Evolutionary conservation across 2,888 invertebrate genomes (phyloP).

Genomic region (Clostera curtula): DNA sequence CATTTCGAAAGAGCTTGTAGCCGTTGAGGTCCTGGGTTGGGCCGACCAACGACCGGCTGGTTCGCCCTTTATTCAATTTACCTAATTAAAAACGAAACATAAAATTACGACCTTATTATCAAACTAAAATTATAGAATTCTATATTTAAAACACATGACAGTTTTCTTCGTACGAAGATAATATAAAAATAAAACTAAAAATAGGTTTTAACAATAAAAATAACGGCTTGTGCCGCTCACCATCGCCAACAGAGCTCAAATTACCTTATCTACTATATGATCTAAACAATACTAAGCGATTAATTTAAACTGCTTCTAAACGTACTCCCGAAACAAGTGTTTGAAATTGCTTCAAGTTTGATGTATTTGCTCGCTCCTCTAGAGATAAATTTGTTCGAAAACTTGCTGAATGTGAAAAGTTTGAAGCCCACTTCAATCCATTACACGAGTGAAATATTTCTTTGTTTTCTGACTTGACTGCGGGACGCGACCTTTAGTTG

Average conservation of each 20-base stretch:
- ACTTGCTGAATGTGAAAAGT: conserved; percentile 73
- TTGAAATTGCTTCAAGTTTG: conserved; percentile 69
- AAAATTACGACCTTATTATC: too few relatives aligned
- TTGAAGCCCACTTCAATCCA: conserved; percentile 73
- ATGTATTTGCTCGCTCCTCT: conserved; percentile 66
- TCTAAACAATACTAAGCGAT: conserved; percentile 21
- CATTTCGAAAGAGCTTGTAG: too few relatives aligned
- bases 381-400: conserved; percentile 72
- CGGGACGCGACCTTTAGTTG: conserved; percentile 48
- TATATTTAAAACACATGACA: too few relatives aligned
- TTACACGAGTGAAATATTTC: conserved; percentile 74
- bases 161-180: neutral
- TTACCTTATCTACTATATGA: conserved; percentile 10
- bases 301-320: conserved; percentile 53
- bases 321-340: conserved; percentile 63
- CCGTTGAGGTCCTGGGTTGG: too few relatives aligned
- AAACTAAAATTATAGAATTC: too few relatives aligned
- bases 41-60: too few relatives aligned
- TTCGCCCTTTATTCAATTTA: too few relatives aligned
- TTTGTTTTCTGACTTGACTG: conserved; percentile 66
- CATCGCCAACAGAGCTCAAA: too few relatives aligned
- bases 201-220: too few relatives aligned
- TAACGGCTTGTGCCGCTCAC: conserved; percentile 1
- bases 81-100: too few relatives aligned
- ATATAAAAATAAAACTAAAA: too few relatives aligned